Evolutionary conservation across 2,888 invertebrate species (phyloP), one percentile per base, ranked within the genome.

Genomic region (Charanyca ferruginea): DNA sequence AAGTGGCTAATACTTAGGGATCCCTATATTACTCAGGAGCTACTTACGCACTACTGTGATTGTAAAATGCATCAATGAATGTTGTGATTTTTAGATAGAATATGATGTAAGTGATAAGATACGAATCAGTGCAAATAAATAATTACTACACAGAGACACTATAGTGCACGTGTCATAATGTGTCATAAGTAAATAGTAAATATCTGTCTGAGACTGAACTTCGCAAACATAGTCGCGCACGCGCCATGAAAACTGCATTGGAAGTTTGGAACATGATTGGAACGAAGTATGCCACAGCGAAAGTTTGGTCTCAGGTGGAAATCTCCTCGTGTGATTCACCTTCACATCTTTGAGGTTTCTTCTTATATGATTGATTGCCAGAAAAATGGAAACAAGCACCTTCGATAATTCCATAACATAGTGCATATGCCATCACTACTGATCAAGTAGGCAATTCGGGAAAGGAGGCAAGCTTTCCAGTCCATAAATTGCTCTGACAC

Each of bases 1-100:
- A 41, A 66, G 62, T 42, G 52, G 16, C 9, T 9, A 47, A 47
- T 57, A 22, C 52, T 48, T 13, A 42, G 51, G 52, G 32, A 45
- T 9, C 18, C 20, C 49, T 1, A 13, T 18, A 51, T 23, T 23
- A 45, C 9, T 41, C 13, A 47, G 5, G 28, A 57, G 25, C 0
- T 25, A 49, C 9, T 35, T 28, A 70, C 35, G 13, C 51, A 32
- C 7, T 47, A n/a, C 9, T 55, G n/a, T 18, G 13, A 20, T 42
- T 45, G 23, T 13, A 41, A 54, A 52, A 58, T 22, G 16, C 22
- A 45, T 53, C 53, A 41, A 45, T 20, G n/a, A 51, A 35, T 62
- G 22, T 70, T 58, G 41, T 41, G 32, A 64, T 65, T 55, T 71
- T 38, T 13, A 23, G 18, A 38, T 23, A 60, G 59, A 59, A 59